Percentiles rank a stretch among this genome's conserved stretches.
These are phyloP conservation scores for Ephydatia muelleri DNA, from an alignment of 37 sponge, comb jelly and placozoan species.

Conservation along the genomic window DNA sequence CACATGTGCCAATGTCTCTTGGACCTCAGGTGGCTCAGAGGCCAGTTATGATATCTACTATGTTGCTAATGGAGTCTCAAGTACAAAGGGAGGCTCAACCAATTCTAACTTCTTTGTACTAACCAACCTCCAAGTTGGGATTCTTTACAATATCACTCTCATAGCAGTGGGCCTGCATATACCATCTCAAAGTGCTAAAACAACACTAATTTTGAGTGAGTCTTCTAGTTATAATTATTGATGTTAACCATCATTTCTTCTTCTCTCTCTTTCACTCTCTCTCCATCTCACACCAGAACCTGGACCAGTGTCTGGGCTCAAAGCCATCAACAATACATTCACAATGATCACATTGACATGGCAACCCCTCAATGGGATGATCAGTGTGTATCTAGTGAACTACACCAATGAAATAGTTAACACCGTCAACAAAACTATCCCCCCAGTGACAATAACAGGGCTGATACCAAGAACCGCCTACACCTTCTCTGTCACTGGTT, in stretches of 20 bases:
- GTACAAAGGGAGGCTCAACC: neutral
- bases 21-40: conserved; percentile 18
- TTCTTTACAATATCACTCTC: neutral
- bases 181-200: neutral
- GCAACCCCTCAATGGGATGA: too few relatives aligned
- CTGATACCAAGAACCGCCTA: too few relatives aligned
- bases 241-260: neutral
- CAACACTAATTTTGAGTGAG: too few relatives aligned
- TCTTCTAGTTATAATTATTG: conserved; percentile 4
- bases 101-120: neutral
- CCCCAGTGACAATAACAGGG: too few relatives aligned
- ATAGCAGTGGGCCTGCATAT: neutral
- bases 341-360: too few relatives aligned
- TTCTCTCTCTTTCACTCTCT: neutral
- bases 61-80: too few relatives aligned
- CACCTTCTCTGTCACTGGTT: too few relatives aligned
- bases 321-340: too few relatives aligned
- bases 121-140: neutral
- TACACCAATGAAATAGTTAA: too few relatives aligned
- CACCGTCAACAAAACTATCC: too few relatives aligned
- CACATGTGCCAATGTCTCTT: conserved; percentile 8
- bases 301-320: too few relatives aligned
- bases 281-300: neutral
- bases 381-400: too few relatives aligned
- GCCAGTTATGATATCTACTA: conserved; percentile 4